These are phyloP conservation scores for Anthopleura sola DNA, from an alignment of 64 coral and sea anemone genomes.

Conservation along the genomic window DNA sequence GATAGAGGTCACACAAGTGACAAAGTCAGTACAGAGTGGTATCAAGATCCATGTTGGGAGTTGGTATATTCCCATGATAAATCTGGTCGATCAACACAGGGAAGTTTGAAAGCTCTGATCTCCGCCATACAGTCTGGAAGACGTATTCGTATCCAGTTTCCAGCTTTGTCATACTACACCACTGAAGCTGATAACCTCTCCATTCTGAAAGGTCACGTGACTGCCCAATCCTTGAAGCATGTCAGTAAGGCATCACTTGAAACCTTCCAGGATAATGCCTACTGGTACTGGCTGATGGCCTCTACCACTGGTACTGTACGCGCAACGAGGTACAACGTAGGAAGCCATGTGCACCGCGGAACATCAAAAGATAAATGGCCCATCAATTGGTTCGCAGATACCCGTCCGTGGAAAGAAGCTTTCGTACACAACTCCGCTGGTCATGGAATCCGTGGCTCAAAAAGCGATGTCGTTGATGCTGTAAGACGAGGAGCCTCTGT, in stretches of 20 bases:
- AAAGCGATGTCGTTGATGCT: slow-evolving; percentile 36
- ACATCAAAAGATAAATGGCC: background rate
- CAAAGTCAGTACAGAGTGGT: slow-evolving; percentile 69
- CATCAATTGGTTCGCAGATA: slow-evolving; percentile 77
- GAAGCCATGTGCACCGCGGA: slow-evolving; percentile 36
- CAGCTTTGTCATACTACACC: slow-evolving; percentile 53
- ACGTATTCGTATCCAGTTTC: slow-evolving; percentile 78
- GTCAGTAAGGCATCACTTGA: slow-evolving; percentile 60
- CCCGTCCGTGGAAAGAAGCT: slow-evolving; percentile 44
- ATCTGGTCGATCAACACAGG: slow-evolving; percentile 22
- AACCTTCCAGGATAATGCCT: slow-evolving; percentile 63
- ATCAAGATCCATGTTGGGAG: slow-evolving; percentile 71
- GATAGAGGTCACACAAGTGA: slow-evolving; percentile 67
- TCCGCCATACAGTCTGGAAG: slow-evolving; percentile 58
- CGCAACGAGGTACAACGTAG: slow-evolving; percentile 71
- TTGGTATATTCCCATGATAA: slow-evolving; percentile 60
- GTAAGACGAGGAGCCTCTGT: slow-evolving; percentile 69
- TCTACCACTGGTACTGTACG: slow-evolving; percentile 69
- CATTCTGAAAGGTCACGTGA: slow-evolving; percentile 71
- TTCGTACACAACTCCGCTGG: slow-evolving; percentile 45
- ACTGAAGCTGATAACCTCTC: slow-evolving; percentile 83
- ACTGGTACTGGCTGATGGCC: slow-evolving; percentile 88
- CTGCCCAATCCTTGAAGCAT: slow-evolving; percentile 73
- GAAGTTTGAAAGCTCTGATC: slow-evolving; percentile 36
- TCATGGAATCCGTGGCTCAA: slow-evolving; percentile 17